Evolutionary conservation across 2,888 invertebrate species (phyloP), one percentile per base, ranked within the genome.

Genomic region (Pasiphila rectangulata): DNA sequence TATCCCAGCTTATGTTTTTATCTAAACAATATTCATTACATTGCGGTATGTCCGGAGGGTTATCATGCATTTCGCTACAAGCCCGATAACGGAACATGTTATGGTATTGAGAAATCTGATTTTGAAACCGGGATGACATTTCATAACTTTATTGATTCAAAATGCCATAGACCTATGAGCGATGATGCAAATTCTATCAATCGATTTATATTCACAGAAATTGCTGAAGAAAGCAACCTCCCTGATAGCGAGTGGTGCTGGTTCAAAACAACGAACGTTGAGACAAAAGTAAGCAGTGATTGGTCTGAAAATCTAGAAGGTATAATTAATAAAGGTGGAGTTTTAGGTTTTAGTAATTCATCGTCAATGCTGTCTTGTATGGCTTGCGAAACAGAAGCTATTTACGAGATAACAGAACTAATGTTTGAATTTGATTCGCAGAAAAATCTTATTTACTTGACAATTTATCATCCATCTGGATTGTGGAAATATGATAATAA

Each of bases 401-500:
- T 67, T 19, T 72, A 71, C 43, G 63, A 62, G 34, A 64, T 79
- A 57, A 78, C 81, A 3, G 76, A 82, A 56, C 63, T 85, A 10
- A 58, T 69, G 34, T 75, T 86, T 57, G 82, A 85, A 55, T 86
- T 78, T 34, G 66, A 72, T 39, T 57, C 67, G 4, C 40, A 54
- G 9, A 70, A 75, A 36, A 73, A 79, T 23, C 69, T 65, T 25
- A 69, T 91, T 38, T 78, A 75, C 36, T 61, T 93, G 7, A 88
- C 89, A 4, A 79, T 92, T 24, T 92, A 92, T 62, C 86, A 80
- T 55, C 89, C 90, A 1, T 86, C 90, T 7, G 84, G 87, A 43
- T 74, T 92, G 41, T 91, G 90, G 89, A 83, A 83, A 49, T 76
- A 86, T 52, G 73, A 81, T 21, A 52, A 66, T 25, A 58, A 78